These are phyloP conservation scores for Palythoa caribaeorum DNA, from an alignment of 92 coral and sea anemone species.

Conservation along the genomic window DNA sequence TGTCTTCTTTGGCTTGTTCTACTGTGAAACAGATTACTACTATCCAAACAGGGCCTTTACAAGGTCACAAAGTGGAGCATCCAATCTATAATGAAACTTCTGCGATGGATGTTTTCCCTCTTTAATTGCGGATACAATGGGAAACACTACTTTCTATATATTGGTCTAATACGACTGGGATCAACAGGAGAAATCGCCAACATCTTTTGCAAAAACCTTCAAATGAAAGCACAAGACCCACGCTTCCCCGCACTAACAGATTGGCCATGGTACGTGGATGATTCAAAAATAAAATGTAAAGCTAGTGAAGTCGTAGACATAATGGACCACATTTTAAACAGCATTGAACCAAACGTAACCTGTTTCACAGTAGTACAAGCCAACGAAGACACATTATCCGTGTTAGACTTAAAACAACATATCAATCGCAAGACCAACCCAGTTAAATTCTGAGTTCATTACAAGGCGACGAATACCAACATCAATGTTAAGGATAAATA, in stretches of 20 bases:
- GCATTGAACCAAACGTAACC: conserved; percentile 26
- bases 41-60: no score
- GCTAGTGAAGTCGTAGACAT: conserved; percentile 14
- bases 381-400: conserved; percentile 16
- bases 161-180: no score
- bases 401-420: neutral
- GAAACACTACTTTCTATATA: no score
- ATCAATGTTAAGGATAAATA: neutral
- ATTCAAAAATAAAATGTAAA: conserved; percentile 30
- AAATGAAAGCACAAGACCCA: no score
- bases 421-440: neutral
- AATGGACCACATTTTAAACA: conserved; percentile 1
- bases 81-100: no score
- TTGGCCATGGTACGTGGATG: conserved; percentile 46
- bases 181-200: no score
- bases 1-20: no score
- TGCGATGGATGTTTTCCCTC: no score
- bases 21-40: no score
- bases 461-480: neutral
- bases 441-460: neutral
- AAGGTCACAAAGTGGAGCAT: no score
- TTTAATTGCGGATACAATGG: no score
- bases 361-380: conserved; percentile 19
- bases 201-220: no score
- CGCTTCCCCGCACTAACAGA: conserved; percentile 28